Conservation (phyloP, 2,888 invertebrate species). For the Eristalis intricaria region DNA sequence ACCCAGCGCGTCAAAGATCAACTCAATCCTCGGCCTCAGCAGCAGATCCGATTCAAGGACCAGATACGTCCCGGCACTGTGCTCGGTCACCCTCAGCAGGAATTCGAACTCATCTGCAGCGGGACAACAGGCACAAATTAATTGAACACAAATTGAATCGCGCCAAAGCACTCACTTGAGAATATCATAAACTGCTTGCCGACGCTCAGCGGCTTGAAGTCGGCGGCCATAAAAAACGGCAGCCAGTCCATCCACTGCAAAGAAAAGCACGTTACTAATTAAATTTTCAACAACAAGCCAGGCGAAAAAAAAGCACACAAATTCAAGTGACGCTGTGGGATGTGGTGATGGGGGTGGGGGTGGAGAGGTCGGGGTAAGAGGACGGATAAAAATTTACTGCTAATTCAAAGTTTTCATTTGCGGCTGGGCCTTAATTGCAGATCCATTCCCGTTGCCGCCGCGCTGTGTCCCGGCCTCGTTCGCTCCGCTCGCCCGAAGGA, state of each 20-base stretch:
- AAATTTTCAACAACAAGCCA: not conserved
- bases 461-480: not conserved
- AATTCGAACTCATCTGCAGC: constrained; percentile 46
- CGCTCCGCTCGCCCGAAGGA: not conserved
- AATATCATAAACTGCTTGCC: constrained; percentile 71
- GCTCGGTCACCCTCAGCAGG: constrained; percentile 59
- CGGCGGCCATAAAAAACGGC: constrained; percentile 69
- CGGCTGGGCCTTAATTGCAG: constrained; percentile 16
- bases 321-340: not conserved
- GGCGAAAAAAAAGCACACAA: not conserved
- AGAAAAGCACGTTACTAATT: not conserved
- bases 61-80: constrained; percentile 47
- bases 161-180: constrained; percentile 54
- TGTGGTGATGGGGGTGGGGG: not conserved
- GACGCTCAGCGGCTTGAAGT: constrained; percentile 66
- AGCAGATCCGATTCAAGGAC: constrained; percentile 62
- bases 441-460: no score
- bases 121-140: not conserved
- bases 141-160: not conserved
- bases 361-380: not conserved
- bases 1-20: constrained; percentile 44
- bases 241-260: constrained; percentile 73
- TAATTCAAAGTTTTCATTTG: constrained; percentile 44
- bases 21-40: constrained; percentile 64
- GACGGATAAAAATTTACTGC: constrained; percentile 23